phyloP scores from a whole-genome alignment of 2,113 vertebrate genomes.

The cattle (Bos taurus) region DNA sequence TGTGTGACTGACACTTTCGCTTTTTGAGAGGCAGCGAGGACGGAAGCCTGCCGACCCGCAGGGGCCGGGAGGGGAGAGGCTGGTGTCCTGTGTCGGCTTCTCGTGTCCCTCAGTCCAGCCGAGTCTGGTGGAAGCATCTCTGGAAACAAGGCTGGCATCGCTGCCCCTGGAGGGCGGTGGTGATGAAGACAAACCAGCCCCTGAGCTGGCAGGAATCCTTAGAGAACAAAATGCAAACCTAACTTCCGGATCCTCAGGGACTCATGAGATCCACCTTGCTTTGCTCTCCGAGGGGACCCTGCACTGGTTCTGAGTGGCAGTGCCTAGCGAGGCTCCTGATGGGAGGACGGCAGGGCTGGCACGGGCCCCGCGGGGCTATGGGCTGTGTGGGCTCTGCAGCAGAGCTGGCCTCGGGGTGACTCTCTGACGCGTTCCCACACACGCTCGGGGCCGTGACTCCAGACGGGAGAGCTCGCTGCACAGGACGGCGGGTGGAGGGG shows the following conservation, averaged over 20 bases:
- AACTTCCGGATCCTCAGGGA: neutral
- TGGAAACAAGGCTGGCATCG: neutral
- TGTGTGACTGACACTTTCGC: accelerated
- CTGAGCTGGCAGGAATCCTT: neutral
- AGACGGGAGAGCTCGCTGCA: neutral
- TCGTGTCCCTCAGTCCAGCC: neutral
- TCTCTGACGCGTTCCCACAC: neutral
- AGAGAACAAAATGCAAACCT: neutral
- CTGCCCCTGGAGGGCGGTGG: neutral
- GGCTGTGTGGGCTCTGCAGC: neutral
- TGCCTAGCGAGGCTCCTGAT: accelerated
- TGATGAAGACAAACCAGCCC: neutral
- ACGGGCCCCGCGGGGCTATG: neutral
- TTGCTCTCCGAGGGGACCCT: neutral
- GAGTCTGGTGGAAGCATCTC: neutral
- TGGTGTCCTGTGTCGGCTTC: neutral
- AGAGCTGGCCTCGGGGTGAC: neutral
- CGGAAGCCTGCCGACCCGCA: neutral
- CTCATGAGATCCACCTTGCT: neutral
- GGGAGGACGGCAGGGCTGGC: neutral
- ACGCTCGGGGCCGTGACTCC: neutral
- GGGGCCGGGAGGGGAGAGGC: neutral
- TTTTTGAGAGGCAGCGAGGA: neutral
- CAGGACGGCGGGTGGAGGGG: neutral
- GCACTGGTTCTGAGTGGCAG: neutral